Base-by-base conservation (phyloP, 2,113 vertebrate species). In the Ciconia boyciana region DNA sequence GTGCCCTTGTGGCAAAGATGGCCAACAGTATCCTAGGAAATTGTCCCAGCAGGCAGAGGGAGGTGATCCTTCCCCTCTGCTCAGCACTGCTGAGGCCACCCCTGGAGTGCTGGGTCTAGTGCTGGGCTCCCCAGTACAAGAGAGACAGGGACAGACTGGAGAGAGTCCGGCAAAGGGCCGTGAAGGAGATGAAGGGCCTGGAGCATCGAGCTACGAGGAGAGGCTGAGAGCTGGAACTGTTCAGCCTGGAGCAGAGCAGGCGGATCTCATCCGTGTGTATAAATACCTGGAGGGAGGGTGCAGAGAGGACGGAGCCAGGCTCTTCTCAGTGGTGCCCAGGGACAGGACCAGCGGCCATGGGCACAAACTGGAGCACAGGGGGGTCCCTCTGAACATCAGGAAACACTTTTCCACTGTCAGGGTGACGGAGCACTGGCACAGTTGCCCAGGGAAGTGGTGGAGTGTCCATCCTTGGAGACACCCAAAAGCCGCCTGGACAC, bases 41-140 rank as follows among this genome's bases (percentile, higher is more conserved):
- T 39, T 2, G 20, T 8, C 71, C 31, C 57, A 57, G 62, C 16
- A 1, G 2, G 12, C 1, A 1, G 18, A 58, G 22, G 16, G n/a
- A 60, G 20, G 24, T 5, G 46, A 80, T 34, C 36, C 60, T 51
- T 79, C 29, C 32, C 51, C 31, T 70, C 51, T 55, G 77, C 55
- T 44, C 82, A 31, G 36, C 77, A 43, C 2, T 5, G 18, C 16
- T 7, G 44, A 85, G 49, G 58, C 32, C 75, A 43, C 36, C 31
- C 26, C 61, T 36, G 48, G 8, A 69, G 54, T 18, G 54, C 44
- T 75, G 60, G 31, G 48, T 32, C 48, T 77, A 48, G 66, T 26
- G 44, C 87, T 49, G 36, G 66, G 39, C 43, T 83, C 65, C 78
- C 49, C 78, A 44, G 36, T 4, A 20, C 31, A 13, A 11, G 22